Base-by-base conservation (phyloP, 2,113 vertebrate genomes). In the Otolemur garnettii region DNA sequence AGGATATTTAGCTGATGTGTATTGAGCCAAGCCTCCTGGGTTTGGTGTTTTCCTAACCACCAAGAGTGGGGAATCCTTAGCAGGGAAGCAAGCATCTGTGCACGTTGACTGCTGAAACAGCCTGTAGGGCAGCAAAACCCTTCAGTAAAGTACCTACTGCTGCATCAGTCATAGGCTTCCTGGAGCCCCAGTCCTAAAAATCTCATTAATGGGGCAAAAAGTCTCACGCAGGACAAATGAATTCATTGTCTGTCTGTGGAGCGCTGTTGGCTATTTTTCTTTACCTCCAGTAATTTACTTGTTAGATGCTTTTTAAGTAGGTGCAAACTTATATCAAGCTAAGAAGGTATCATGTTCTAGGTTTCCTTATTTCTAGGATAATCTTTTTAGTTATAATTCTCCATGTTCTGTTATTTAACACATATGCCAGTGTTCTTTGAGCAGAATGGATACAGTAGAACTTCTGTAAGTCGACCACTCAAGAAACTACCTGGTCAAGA, bases 381-480 rank as follows among this genome's bases (percentile, higher is more conserved):
- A 30, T 62, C 11, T 35, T 88, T 93, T 77, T 69, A n/a, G 45
- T 12, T 79, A 19, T 0, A 87, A 14, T 80, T 97, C 75, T 79
- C 22, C 35, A 14, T 42, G 42, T 74, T 22, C 24, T 72, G 3
- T 71, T 82, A 91, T 92, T 87, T 74, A 78, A n/a, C 42, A 38
- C 59, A 72, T 89, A 74, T 83, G 59, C n/a, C 8, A n/a, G 0
- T 90, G 30, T 92, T 93, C 72, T 92, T 92, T 85, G 38, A 77
- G 24, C 57, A 78, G 28, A 94, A 82, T 64, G 85, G 38, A 30
- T 95, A 89, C 66, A 50, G 45, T 50, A 50, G 45, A 50, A 50
- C 45, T 50, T 50, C 45, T 50, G 45, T 50, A 50, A 50, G 45
- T 50, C 8, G 45, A 50, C 45, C 45, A 50, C 45, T 50, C 45